Percentiles rank a stretch among this genome's conserved stretches.
Conservation (phyloP, 2,113 vertebrate genomes). For the Salvator merianae region DNA sequence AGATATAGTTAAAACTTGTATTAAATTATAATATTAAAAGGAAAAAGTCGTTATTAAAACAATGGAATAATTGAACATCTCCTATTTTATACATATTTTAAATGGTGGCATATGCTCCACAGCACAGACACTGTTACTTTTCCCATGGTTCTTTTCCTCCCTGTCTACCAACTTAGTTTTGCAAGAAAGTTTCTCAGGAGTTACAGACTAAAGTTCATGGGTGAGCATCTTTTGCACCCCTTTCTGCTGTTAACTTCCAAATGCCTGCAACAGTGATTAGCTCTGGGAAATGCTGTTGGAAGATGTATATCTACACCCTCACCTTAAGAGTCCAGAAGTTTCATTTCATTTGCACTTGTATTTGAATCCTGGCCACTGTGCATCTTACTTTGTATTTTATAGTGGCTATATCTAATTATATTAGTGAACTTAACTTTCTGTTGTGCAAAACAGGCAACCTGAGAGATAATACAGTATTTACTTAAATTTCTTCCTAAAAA, state of each 20-base stretch:
- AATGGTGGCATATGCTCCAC: not conserved
- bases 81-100: not conserved
- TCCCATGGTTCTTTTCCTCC: too few species aligned
- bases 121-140: not conserved
- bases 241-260: not conserved
- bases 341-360: not conserved
- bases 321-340: not conserved
- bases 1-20: not conserved
- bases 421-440: not conserved
- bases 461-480: not conserved
- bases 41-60: not conserved
- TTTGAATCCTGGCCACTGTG: not conserved
- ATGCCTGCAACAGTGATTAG: too few species aligned
- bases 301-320: not conserved
- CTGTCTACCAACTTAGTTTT: not conserved
- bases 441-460: not conserved
- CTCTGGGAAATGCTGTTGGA: not conserved
- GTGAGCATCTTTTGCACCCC: too few species aligned
- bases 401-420: too few species aligned
- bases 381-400: too few species aligned
- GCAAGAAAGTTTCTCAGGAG: not conserved
- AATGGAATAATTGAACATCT: not conserved
- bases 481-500: not conserved
- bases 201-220: too few species aligned
- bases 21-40: too few species aligned